These are phyloP conservation scores for Choreutis nemorana DNA, from an alignment of 2,888 invertebrate genomes.

Conservation along the genomic window DNA sequence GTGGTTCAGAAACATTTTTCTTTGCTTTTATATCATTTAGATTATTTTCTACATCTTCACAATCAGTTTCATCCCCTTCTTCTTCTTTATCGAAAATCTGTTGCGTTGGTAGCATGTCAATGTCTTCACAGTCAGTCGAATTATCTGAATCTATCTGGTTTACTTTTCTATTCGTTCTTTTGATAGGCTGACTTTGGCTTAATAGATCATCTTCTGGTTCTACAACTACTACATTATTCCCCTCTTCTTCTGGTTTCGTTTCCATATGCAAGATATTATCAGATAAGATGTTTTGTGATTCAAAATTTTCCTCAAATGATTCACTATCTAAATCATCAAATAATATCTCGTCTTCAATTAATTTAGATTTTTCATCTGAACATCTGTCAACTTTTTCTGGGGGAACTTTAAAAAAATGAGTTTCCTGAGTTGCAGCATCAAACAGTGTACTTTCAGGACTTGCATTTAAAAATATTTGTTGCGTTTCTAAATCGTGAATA, in stretches of 20 bases:
- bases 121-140: conserved; percentile 34
- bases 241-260: no score
- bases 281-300: conserved; percentile 35
- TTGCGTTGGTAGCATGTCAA: conserved; percentile 25
- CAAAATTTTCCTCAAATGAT: conserved; percentile 23
- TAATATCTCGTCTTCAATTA: conserved; percentile 29
- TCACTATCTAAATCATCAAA: conserved; percentile 37
- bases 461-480: conserved; percentile 17
- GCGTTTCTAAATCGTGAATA: conserved; percentile 3
- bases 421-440: conserved; percentile 9
- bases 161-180: no score
- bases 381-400: conserved; percentile 6
- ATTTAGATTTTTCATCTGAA: conserved; percentile 10
- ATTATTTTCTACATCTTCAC: conserved; percentile 12
- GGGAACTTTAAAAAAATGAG: conserved; percentile 1
- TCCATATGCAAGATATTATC: no score
- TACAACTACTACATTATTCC: background rate
- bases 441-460: conserved; percentile 24
- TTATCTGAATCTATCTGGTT: conserved; percentile 19
- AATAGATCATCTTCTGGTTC: no score
- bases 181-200: no score
- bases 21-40: conserved; percentile 5
- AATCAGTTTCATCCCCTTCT: conserved; percentile 23
- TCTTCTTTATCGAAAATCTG: conserved; percentile 15
- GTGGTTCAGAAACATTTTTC: conserved; percentile 7